A percentile compares a stretch with the other conserved stretches of the same genome.
phyloP scores from a whole-genome alignment of 2,113 vertebrate species.

The Uria aalge region DNA sequence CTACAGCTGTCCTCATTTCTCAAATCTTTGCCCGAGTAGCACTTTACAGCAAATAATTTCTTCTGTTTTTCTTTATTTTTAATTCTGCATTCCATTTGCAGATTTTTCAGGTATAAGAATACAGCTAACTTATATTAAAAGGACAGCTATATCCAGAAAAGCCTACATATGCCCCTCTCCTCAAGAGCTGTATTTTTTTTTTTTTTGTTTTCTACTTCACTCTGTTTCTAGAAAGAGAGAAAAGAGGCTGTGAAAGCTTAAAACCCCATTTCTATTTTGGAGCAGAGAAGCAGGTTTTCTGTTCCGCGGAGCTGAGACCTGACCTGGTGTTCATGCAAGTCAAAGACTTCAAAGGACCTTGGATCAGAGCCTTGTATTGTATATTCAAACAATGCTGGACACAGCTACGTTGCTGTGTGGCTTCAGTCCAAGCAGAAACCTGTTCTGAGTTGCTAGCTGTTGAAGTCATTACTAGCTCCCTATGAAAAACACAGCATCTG shows the following conservation, averaged over 20 bases:
- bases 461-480: neutral
- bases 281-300: slow-evolving; percentile 1
- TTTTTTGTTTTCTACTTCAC: neutral
- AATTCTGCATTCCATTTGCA: neutral
- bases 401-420: neutral
- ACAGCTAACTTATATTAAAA: neutral
- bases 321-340: neutral
- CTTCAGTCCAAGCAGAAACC: slow-evolving; percentile 29
- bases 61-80: neutral
- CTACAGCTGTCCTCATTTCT: neutral
- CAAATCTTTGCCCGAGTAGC: neutral
- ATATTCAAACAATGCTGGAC: slow-evolving; percentile 1
- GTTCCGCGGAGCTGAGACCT: neutral
- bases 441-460: neutral
- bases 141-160: neutral
- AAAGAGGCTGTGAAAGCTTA: neutral
- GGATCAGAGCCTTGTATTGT: slow-evolving; percentile 26
- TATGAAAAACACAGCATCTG: neutral
- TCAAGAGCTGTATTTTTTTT: neutral
- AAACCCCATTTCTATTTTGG: neutral
- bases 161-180: neutral
- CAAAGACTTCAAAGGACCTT: neutral
- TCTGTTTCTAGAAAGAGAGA: neutral
- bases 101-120: neutral
- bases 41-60: neutral